Base-by-base conservation (phyloP, 2,888 invertebrate genomes). In the Capitulum mitella region DNA sequence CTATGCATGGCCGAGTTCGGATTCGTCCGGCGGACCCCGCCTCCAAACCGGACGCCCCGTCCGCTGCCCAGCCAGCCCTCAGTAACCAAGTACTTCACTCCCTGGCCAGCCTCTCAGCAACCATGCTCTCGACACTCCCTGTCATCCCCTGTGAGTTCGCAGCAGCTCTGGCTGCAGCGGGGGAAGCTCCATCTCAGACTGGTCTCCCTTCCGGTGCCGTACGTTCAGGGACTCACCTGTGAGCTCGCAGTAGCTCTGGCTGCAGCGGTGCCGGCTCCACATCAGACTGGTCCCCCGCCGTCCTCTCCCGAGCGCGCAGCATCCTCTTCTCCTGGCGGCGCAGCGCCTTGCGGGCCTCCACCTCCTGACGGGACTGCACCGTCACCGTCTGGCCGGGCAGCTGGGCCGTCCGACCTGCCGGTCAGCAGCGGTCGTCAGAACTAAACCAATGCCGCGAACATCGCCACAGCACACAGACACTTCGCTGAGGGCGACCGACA, bases 281-380 rank as follows among this genome's bases (percentile, higher is more conserved):
- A 16, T 75, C 75, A 29, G 22, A 26, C 12, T 12, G 12, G 14
- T 19, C 29, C 2, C 29, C 37, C 79, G 19, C 78, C 80, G 10
- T 75, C 77, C 75, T 80, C 46, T 87, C 82, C 22, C 85, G 84
- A 37, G 79, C 78, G 83, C 88, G 89, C 78, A 86, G 89, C 0
- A 90, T 84, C 84, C 92, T 93, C 85, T 94, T 95, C 85, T 94
- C 95, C 85, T 94, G 93, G 85, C 93, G 94, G 12, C 94, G 89
- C 32, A 91, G 90, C 82, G 84, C 89, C 84, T 95, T 95, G 16
- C 89, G 88, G 26, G 93, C 84, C 81, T 90, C 89, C 83, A 92
- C 93, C 85, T 97, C 96, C 83, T 92, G 90, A 82, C 92, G 92
- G 0, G 95, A 94, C 84, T 93, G 90, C 0, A 95, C 92, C 29